A percentile compares a stretch with the other conserved stretches of the same genome.
phyloP scores from a whole-genome alignment of 2,113 vertebrate species.

The Mesitornis unicolor region DNA sequence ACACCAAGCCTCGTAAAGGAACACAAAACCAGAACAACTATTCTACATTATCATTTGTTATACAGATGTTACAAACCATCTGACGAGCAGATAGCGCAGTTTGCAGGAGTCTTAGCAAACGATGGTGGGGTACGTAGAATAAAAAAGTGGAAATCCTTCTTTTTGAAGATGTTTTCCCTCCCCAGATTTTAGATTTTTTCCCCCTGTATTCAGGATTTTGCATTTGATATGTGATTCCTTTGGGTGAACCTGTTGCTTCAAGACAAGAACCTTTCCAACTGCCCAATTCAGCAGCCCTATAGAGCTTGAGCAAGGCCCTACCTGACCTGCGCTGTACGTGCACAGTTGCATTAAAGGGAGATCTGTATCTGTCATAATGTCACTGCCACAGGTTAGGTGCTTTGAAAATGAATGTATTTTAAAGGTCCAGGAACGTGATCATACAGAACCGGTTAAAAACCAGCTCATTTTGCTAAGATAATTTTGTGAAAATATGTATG shows the following conservation, averaged over 20 bases:
- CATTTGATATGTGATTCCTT: not conserved
- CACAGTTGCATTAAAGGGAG: not conserved
- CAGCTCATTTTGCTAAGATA: not conserved
- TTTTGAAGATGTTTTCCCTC: not conserved
- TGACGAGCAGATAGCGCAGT: not conserved
- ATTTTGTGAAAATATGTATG: not conserved
- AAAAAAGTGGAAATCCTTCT: not conserved
- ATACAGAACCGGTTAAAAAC: not conserved
- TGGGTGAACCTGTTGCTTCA: not conserved
- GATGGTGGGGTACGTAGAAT: not conserved
- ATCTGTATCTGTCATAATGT: not conserved
- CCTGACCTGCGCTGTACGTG: not conserved
- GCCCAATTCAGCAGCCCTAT: not conserved
- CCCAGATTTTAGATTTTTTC: not conserved
- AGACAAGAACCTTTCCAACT: too few relatives aligned
- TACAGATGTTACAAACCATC: constrained; percentile 47
- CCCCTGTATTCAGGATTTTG: not conserved
- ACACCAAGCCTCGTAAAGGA: constrained; percentile 53
- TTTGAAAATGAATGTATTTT: not conserved
- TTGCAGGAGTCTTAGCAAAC: not conserved
- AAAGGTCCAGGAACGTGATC: not conserved
- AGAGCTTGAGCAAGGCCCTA: not conserved
- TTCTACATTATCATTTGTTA: constrained; percentile 54
- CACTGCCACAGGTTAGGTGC: not conserved
- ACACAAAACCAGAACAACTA: constrained; percentile 40